These are phyloP conservation scores for Cephus pulcher DNA, from an alignment of 2,888 invertebrate genomes.

Conservation along the genomic window DNA sequence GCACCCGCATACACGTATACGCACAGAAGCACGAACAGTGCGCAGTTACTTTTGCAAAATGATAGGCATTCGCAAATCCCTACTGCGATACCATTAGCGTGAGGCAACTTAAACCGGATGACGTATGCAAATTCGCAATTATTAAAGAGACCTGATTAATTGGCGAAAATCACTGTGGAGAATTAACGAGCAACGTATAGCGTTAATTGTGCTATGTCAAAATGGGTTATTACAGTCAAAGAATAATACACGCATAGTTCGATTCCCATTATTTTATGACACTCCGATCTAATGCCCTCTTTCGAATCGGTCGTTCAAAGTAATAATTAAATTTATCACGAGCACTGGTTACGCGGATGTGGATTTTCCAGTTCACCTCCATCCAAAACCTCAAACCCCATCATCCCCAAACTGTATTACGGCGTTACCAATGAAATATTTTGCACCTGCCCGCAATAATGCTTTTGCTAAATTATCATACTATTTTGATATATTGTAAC, in stretches of 20 bases:
- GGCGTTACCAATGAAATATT: conserved; percentile 41
- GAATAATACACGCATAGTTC: neutral
- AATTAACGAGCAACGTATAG: neutral
- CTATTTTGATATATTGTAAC: conserved; percentile 19
- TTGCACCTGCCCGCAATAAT: conserved; percentile 44
- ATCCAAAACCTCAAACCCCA: neutral
- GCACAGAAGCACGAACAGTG: neutral
- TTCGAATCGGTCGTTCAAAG: conserved; percentile 7
- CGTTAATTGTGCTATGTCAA: neutral
- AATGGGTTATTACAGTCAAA: neutral
- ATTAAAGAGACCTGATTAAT: neutral
- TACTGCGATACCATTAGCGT: neutral
- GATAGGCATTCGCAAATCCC: neutral
- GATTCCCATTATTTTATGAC: neutral
- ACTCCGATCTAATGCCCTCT: neutral
- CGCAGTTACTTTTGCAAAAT: neutral
- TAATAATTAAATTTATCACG: conserved; percentile 47
- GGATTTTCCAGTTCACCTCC: conserved; percentile 17
- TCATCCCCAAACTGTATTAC: neutral
- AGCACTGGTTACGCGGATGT: conserved; percentile 33
- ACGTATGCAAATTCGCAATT: neutral
- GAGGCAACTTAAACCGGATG: neutral
- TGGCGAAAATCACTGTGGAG: neutral
- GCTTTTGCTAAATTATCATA: conserved; percentile 44
- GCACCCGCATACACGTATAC: neutral